Evolutionary conservation across 1,140 invertebrate genomes (phyloP).

Genomic region (Cheumatopsyche charites): DNA sequence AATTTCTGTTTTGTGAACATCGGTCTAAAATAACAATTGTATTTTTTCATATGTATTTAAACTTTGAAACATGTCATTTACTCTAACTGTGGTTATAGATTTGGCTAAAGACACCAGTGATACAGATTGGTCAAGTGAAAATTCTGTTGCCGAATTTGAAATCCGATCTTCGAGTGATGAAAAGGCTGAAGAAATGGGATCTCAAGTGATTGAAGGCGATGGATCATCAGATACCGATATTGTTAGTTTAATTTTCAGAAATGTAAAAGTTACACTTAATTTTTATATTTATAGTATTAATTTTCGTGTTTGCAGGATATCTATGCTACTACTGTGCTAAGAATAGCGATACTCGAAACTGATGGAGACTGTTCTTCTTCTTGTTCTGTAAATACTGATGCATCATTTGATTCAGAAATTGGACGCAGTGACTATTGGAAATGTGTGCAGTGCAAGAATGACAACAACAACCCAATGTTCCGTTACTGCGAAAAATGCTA

Average conservation of each 20-base stretch:
- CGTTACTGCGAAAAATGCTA: constrained; percentile 72
- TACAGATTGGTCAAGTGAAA: constrained; percentile 51
- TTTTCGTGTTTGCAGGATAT: constrained; percentile 50
- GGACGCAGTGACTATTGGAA: constrained; percentile 65
- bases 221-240: constrained; percentile 55
- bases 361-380: constrained; percentile 56
- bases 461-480: constrained; percentile 68
- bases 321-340: constrained; percentile 54
- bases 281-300: not conserved
- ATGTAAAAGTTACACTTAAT: no score
- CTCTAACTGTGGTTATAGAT: constrained; percentile 51
- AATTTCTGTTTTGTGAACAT: not conserved
- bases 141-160: constrained; percentile 47
- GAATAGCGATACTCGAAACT: constrained; percentile 51
- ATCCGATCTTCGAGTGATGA: constrained; percentile 51
- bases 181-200: constrained; percentile 52
- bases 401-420: constrained; percentile 62
- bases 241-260: constrained; percentile 48
- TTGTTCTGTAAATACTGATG: constrained; percentile 63
- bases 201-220: constrained; percentile 48
- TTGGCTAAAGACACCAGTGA: constrained; percentile 60
- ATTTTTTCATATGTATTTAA: not conserved
- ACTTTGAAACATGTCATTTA: not conserved
- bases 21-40: not conserved
- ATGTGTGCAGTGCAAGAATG: constrained; percentile 66